Evolutionary conservation across 2,113 vertebrate genomes (phyloP), one percentile per base, ranked within the genome.

Genomic region (Nymphicus hollandicus): DNA sequence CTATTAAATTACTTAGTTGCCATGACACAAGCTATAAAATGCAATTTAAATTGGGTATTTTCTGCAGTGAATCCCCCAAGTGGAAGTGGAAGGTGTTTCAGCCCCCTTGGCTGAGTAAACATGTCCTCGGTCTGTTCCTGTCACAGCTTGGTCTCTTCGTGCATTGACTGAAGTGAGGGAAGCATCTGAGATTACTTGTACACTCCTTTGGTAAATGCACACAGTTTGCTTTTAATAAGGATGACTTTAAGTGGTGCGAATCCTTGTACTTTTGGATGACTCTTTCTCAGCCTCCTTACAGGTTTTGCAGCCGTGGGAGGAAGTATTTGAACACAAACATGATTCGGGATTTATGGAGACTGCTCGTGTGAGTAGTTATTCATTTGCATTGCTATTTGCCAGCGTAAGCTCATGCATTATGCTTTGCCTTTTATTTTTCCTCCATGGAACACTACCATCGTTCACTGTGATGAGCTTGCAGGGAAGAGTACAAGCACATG

Each of bases 321-420:
- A 85, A 81, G 86, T 95, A 97, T 96, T 95, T 95, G 94, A 91
- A 93, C 76, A 93, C 95, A 94, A 90, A 93, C 70, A 78, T 39
- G 35, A 44, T 90, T 93, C 1, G 7, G 86, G 79, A 90, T 93
- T 86, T 84, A 74, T 52, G 60, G 89, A 86, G 65, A 60, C 65
- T 92, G 82, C 82, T 90, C 4, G 1, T 92, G 80, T 53, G 90
- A 96, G 68, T 83, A n/a, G 73, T 77, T 86, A 86, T 5, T 93
- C 44, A 64, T 92, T 89, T 69, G 79, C 85, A 44, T 74, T 88
- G 52, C 76, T 78, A 6, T 81, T 90, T 93, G 86, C 86, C 16
- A 13, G 64, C 11, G 1, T 91, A 78, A 93, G 69, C 65, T 89
- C 39, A 3, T 14, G 47, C 22, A 13, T 46, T 71, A 17, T 3